Evolutionary conservation across 2,113 vertebrate species (phyloP).

Genomic region (Actenoides hombroni): DNA sequence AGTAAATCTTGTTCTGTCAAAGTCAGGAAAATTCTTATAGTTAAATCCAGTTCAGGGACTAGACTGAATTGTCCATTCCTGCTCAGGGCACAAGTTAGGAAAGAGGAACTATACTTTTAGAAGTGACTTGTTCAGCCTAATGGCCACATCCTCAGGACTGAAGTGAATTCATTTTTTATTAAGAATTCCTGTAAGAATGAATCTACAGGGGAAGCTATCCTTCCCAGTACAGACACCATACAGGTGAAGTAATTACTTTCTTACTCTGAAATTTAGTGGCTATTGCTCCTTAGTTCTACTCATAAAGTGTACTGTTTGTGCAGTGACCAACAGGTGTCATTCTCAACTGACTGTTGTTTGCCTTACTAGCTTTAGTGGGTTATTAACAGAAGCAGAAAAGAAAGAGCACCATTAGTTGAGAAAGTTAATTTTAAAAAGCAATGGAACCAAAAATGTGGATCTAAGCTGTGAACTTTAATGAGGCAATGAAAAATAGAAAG

Average conservation of each 20-base stretch:
- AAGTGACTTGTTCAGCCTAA: not conserved
- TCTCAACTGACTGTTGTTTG: not conserved
- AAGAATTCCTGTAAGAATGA: not conserved
- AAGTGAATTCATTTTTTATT: not conserved
- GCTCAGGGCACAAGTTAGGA: not conserved
- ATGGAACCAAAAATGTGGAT: not conserved
- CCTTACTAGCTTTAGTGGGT: not conserved
- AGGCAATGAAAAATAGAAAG: not conserved
- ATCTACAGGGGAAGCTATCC: not conserved
- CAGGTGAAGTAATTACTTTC: not conserved
- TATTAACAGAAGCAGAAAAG: not conserved
- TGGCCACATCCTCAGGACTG: not conserved
- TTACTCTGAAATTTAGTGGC: not conserved
- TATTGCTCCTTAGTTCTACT: not conserved
- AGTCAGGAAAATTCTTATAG: not conserved
- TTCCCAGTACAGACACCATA: not conserved
- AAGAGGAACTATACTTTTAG: not conserved
- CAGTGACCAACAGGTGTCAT: not conserved
- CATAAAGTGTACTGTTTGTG: not conserved
- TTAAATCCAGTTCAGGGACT: not conserved
- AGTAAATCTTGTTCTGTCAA: not conserved
- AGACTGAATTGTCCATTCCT: not conserved
- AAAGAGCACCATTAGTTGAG: not conserved
- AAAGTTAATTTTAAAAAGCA: not conserved
- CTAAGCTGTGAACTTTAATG: not conserved